Conservation (phyloP, 1,140 invertebrate species). For the Brachionus paranguensis region DNA sequence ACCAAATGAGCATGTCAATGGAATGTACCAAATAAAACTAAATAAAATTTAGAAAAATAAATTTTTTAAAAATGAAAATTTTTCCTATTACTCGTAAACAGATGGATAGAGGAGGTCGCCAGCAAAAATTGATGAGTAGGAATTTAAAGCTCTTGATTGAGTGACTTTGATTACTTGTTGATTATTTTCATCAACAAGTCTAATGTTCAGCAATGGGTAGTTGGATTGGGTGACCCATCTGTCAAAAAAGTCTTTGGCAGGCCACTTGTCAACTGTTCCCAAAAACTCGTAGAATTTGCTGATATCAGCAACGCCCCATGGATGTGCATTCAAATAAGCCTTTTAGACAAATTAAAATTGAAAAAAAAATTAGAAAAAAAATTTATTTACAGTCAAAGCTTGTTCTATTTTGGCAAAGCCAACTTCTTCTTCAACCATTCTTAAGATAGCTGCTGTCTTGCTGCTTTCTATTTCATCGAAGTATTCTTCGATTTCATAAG, state of each 20-base stretch:
- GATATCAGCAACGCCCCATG: constrained; percentile 21
- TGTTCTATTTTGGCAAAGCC: not conserved
- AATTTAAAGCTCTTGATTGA: constrained; percentile 24
- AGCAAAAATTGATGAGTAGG: not conserved
- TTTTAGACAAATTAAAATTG: not conserved
- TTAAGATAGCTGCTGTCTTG: constrained; percentile 29
- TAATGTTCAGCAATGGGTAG: not conserved
- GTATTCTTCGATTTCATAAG: constrained; percentile 36
- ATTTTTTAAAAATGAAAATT: not conserved
- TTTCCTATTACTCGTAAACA: constrained; percentile 5
- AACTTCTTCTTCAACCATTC: constrained; percentile 39
- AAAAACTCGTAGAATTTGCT: constrained; percentile 4
- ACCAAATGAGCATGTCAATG: constrained; percentile 39
- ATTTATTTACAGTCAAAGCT: not conserved
- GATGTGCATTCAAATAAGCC: constrained; percentile 25
- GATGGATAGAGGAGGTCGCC: constrained; percentile 36
- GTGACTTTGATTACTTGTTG: not conserved
- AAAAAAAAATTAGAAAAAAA: not conserved
- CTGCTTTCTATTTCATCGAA: constrained; percentile 27
- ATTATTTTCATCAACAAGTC: not conserved
- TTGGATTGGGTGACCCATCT: constrained; percentile 24
- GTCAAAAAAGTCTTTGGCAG: constrained; percentile 22
- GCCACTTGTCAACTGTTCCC: constrained; percentile 2
- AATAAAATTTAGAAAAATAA: not conserved
- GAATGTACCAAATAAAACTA: constrained; percentile 29